Conservation (phyloP, 2,113 vertebrate species). For the Peromyscus polionotus region DNA sequence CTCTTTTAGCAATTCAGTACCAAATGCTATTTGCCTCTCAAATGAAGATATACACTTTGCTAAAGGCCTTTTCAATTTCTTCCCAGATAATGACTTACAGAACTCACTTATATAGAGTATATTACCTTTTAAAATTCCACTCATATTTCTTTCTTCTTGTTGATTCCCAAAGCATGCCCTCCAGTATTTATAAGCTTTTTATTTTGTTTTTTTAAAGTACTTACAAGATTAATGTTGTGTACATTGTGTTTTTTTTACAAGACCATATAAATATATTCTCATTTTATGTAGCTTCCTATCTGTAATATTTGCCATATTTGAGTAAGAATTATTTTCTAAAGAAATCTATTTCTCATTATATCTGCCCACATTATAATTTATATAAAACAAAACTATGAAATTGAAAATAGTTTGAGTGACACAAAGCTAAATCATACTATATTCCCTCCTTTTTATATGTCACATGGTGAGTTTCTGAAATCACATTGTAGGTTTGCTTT, state of each 20-base stretch:
- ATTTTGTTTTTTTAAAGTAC: neutral
- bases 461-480: neutral
- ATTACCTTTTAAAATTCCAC: conserved; percentile 13
- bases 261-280: neutral
- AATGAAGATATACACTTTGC: conserved; percentile 27
- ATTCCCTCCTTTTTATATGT: neutral
- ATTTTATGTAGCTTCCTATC: neutral
- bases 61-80: conserved; percentile 30
- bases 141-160: neutral
- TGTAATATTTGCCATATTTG: neutral
- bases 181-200: conserved; percentile 33
- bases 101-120: conserved; percentile 51
- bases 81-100: conserved; percentile 51
- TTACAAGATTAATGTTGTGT: conserved; percentile 22
- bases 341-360: neutral
- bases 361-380: neutral
- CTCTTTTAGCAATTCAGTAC: conserved; percentile 25
- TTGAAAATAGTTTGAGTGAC: neutral
- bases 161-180: conserved; percentile 22
- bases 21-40: conserved; percentile 38
- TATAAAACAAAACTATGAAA: neutral
- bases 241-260: neutral
- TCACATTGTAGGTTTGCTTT: neutral
- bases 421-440: neutral
- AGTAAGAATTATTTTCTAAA: neutral